Evolutionary conservation across 2,888 invertebrate species (phyloP), one percentile per base, ranked within the genome.

Genomic region (Candidula unifasciata): DNA sequence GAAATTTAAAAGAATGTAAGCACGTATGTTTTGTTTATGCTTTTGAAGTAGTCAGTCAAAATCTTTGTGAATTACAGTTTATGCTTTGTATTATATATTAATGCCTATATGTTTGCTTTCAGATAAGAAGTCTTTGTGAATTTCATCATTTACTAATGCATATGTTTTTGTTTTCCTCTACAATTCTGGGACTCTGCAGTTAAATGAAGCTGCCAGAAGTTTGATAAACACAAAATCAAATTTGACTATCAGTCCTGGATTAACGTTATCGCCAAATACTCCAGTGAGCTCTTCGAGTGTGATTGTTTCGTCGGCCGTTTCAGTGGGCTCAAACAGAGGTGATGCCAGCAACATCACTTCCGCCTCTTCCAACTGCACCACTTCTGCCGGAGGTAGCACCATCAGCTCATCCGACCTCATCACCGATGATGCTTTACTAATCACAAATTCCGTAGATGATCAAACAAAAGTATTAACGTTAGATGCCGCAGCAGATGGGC

Each of bases 131-230:
- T 60, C 60, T 6, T 60, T 21, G 10, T 44, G 13, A 44, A 6
- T 44, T 44, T 10, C 44, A 44, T 44, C 44, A 44, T 44, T 6
- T 44, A 44, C 18, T 60, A 5, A n/a, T 60, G 5, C 6, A 6
- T 24, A 6, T 1, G 2, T 18, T 30, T 74, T 54, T 13, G 21
- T 24, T 74, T 27, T 1, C 54, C 5, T 44, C 30, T 54, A 52
- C 27, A 60, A 60, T n/a, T 21, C n/a, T 24, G 21, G 60, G 18
- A 60, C 80, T 71, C 89, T 97, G 0, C 97, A 98, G 94, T 95
- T 98, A 91, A 98, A 98, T 94, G 96, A 96, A 89, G 95, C 97
- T 44, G 98, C 98, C 1, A 95, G 97, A 90, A 88, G 87, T 78
- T 86, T 92, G 76, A 84, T 91, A 60, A 87, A 83, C 83, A 80